Base-by-base conservation (phyloP, 2,113 vertebrate genomes). In the Chaenogobius annularis region DNA sequence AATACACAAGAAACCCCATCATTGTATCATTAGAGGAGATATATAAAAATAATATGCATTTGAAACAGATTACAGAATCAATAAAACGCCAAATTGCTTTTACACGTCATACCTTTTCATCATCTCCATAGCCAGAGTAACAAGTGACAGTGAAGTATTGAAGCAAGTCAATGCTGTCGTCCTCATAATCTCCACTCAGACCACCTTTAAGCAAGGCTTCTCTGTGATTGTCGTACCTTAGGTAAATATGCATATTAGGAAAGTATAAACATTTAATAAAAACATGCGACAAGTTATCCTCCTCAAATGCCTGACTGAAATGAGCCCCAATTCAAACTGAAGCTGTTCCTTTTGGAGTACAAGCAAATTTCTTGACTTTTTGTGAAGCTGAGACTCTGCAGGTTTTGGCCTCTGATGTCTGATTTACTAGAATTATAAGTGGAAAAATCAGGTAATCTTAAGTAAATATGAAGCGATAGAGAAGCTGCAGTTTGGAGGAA, bases 171-270 rank as follows among this genome's bases (percentile, higher is more conserved):
- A 97, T 85, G 47, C 95, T 98, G 85, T 99, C 95, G 10, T 99
- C 96, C 64, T 95, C 94, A 81, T 95, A 99, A 8, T 97, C 96
- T 37, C 95, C 96, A 61, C 94, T 94, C 59, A 94, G 78, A 2
- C 96, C 95, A 17, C 97, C 95, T 90, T 95, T 98, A 73, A 99
- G 90, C 69, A 99, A 87, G 37, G 96, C 96, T 1, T 99, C 97
- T 66, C 96, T 93, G 84, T 99, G 97, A 86, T 94, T 96, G 88
- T 99, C 97, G 63, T 99, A 99, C 98, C 98, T 99, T 75, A 10
- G 19, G 66, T 14, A 19, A 68, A 7, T 8, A 67, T 8, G 1
- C 47, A 58, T 9, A 11, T 65, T 11, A 66, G n/a, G 3, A 20
- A 54, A 26, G n/a, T 46, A 26, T 70, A 26, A 12, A 12, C 67